Base-by-base conservation (phyloP, 1,140 invertebrate species). In the Goniozus legneri region DNA sequence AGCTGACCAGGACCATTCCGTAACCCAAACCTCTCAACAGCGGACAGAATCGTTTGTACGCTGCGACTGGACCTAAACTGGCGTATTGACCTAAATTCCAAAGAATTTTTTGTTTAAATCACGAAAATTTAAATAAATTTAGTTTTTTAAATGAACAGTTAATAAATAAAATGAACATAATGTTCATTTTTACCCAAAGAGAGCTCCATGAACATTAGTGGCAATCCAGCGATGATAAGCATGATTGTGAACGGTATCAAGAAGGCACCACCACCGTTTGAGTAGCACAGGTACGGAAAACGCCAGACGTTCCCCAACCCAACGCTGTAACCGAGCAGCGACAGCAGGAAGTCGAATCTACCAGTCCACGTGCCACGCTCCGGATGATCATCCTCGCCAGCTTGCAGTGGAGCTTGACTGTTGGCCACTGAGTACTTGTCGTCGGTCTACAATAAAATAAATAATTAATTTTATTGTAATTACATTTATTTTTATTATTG, bases 121-220 rank as follows among this genome's bases (percentile, higher is more conserved):
- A 13, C 14, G 20, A 39, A 21, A 39, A 27, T 40, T 6, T 6
- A 40, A n/a, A 50, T 37, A 16, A 12, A 33, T 8, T 30, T 18
- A 3, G n/a, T 15, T 20, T 4, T n/a, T 15, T 3, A 2, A 40
- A n/a, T n/a, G n/a, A n/a, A n/a, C n/a, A n/a, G n/a, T n/a, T n/a
- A n/a, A n/a, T n/a, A n/a, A n/a, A n/a, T n/a, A n/a, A 40, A 22
- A 13, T n/a, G n/a, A n/a, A n/a, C n/a, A n/a, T 19, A 30, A 2
- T 2, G 8, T 21, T 19, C 32, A 15, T 8, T 47, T 48, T 62
- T 53, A 75, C 73, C 86, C 50, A 88, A 81, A 1, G 85, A 85
- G 8, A 88, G 66, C 60, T 93, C 91, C 87, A 93, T 91, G 62
- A 91, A 92, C 83, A 93, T 92, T 1, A 93, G 76, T 4, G 91